Conservation (phyloP, 2,797 vertebrate genomes). For the Corythornis leucogaster region DNA sequence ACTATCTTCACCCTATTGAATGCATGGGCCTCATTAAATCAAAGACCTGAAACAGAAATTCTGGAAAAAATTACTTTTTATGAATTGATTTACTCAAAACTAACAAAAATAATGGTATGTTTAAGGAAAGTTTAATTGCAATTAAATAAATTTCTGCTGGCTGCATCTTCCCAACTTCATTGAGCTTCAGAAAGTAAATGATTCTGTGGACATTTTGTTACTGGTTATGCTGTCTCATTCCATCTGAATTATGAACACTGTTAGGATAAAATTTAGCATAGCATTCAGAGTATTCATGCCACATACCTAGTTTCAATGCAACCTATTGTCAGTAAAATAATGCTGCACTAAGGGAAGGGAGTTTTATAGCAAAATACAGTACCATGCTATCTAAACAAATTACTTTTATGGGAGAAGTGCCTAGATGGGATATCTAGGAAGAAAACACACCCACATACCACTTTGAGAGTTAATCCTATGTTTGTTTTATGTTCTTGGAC, state of each 20-base stretch:
- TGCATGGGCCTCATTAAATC: not conserved
- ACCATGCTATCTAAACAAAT: not conserved
- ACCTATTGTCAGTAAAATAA: not conserved
- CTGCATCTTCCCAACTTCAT: rapidly evolving
- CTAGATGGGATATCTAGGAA: not conserved
- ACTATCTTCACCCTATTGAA: not conserved
- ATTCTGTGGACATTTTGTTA: not conserved
- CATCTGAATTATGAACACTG: not conserved
- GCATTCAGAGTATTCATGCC: not conserved
- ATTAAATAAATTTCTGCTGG: not conserved
- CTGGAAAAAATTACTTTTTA: not conserved
- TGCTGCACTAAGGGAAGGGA: not conserved
- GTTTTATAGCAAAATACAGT: not conserved
- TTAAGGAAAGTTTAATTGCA: not conserved
- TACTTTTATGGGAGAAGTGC: not conserved
- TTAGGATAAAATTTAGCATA: not conserved
- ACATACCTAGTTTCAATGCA: rapidly evolving
- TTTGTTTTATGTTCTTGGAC: not conserved
- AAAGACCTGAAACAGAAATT: not conserved
- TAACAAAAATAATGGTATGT: not conserved
- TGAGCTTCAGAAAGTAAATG: not conserved
- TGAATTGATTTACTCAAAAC: not conserved
- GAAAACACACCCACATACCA: not conserved
- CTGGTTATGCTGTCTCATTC: not conserved
- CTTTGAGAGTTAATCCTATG: not conserved